phyloP scores from a whole-genome alignment of 2,888 invertebrate species.

The Oscheius sp. region DNA sequence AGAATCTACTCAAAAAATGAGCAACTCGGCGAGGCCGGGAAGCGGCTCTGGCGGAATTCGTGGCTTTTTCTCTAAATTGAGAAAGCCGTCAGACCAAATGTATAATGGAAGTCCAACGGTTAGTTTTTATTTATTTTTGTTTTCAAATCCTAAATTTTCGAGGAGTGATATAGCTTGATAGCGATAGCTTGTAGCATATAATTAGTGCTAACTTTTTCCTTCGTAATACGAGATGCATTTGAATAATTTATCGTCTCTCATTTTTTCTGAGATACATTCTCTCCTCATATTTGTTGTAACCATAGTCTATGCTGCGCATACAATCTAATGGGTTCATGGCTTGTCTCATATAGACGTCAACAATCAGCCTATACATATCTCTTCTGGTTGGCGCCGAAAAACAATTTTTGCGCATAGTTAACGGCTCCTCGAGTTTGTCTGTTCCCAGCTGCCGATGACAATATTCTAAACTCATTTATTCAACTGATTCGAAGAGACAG shows the following conservation, averaged over 20 bases:
- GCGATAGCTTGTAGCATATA: not conserved
- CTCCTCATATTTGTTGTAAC: too few species aligned
- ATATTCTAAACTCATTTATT: conserved; percentile 14
- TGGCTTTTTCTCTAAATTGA: conserved; percentile 65
- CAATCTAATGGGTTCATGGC: not conserved
- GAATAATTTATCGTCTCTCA: too few species aligned
- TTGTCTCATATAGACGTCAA: not conserved
- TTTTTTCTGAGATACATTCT: too few species aligned
- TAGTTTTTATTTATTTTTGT: conserved; percentile 1
- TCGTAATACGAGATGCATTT: too few species aligned
- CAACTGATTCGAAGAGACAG: conserved; percentile 1
- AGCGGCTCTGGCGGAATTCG: conserved; percentile 57
- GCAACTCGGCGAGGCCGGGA: conserved; percentile 41
- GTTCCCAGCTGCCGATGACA: conserved; percentile 11
- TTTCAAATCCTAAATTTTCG: not conserved
- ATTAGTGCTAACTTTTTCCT: too few species aligned
- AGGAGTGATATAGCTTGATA: not conserved
- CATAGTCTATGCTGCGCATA: too few species aligned
- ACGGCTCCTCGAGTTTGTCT: too few species aligned
- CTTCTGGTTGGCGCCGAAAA: not conserved
- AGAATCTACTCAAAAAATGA: conserved; percentile 27
- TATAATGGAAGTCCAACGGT: conserved; percentile 15
- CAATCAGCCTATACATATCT: conserved; percentile 7
- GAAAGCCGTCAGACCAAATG: conserved; percentile 62
- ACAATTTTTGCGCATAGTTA: conserved; percentile 23